Evolutionary conservation across 2,797 vertebrate genomes (phyloP).

Genomic region (Danio aesculapii): DNA sequence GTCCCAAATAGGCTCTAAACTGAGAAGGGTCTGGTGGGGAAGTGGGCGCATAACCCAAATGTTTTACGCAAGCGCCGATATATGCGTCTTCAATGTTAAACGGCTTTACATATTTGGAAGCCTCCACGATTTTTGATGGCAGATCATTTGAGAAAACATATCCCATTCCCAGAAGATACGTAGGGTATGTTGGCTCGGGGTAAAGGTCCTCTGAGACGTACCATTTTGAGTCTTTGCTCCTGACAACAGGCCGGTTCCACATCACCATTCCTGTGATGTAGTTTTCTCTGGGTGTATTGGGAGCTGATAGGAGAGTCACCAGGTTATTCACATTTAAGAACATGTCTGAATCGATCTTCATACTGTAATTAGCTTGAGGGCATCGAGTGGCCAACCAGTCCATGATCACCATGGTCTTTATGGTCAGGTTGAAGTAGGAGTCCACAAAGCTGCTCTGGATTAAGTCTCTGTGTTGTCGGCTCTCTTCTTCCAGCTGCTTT

Average conservation of each 20-base stretch:
- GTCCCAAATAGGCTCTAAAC: slow-evolving; percentile 57
- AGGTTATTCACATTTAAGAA: slow-evolving; percentile 81
- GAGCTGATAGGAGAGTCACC: slow-evolving; percentile 62
- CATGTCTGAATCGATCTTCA: slow-evolving; percentile 82
- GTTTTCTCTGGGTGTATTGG: slow-evolving; percentile 37
- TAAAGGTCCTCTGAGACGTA: slow-evolving; percentile 73
- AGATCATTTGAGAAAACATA: slow-evolving; percentile 82
- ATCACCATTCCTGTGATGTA: slow-evolving; percentile 77
- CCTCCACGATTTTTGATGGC: slow-evolving; percentile 63
- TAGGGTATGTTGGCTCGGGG: slow-evolving; percentile 69
- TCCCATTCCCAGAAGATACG: slow-evolving; percentile 79
- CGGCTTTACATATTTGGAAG: slow-evolving; percentile 68
- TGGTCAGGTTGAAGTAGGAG: slow-evolving; percentile 80
- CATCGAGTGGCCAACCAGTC: slow-evolving; percentile 78
- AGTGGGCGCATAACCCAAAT: slow-evolving; percentile 48
- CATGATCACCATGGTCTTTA: slow-evolving; percentile 82
- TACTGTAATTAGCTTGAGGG: slow-evolving; percentile 69
- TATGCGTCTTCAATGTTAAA: slow-evolving; percentile 84
- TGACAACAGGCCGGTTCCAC: slow-evolving; percentile 60
- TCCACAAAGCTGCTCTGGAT: slow-evolving; percentile 80
- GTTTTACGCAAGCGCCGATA: slow-evolving; percentile 78
- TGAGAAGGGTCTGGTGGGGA: slow-evolving; percentile 57
- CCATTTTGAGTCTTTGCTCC: slow-evolving; percentile 71
- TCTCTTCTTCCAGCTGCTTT: slow-evolving; percentile 67
- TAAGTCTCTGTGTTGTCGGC: slow-evolving; percentile 70